phyloP scores from a whole-genome alignment of 1,140 invertebrate species.

The Delia radicum region DNA sequence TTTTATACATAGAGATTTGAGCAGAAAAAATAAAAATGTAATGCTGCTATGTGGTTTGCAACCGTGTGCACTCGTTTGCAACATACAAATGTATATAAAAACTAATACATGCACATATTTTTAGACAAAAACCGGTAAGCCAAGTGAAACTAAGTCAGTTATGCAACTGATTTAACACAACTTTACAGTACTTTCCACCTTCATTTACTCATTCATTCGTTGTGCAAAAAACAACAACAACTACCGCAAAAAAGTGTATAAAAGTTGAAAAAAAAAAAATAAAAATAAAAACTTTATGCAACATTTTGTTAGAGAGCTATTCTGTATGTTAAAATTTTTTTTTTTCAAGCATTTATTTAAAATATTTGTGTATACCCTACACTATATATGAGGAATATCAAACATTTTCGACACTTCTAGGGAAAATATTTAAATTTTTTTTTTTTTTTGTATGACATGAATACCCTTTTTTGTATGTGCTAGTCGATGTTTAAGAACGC shows the following conservation, averaged over 20 bases:
- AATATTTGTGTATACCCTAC: too few species aligned
- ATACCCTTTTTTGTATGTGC: too few species aligned
- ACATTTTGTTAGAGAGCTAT: not conserved
- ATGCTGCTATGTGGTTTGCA: not conserved
- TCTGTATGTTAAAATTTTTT: not conserved
- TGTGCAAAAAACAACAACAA: too few species aligned
- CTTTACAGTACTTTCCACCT: not conserved
- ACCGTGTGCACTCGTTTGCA: not conserved
- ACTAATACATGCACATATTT: not conserved
- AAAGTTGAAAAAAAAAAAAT: not conserved
- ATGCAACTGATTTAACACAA: constrained; percentile 9
- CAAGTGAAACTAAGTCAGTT: constrained; percentile 16
- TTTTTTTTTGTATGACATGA: too few species aligned
- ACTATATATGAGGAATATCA: too few species aligned
- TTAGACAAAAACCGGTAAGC: not conserved
- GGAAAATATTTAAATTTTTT: too few species aligned
- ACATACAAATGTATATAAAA: not conserved
- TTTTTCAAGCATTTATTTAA: too few species aligned
- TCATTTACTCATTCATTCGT: not conserved
- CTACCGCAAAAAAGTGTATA: not conserved
- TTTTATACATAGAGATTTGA: not conserved
- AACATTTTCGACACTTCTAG: too few species aligned
- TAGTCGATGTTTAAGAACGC: too few species aligned
- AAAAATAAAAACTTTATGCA: not conserved
- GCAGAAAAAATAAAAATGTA: not conserved